Percentiles rank a stretch among this genome's conserved stretches.
Evolutionary conservation across 2,113 vertebrate species (phyloP).

Genomic region (Phodopus roborovskii): DNA sequence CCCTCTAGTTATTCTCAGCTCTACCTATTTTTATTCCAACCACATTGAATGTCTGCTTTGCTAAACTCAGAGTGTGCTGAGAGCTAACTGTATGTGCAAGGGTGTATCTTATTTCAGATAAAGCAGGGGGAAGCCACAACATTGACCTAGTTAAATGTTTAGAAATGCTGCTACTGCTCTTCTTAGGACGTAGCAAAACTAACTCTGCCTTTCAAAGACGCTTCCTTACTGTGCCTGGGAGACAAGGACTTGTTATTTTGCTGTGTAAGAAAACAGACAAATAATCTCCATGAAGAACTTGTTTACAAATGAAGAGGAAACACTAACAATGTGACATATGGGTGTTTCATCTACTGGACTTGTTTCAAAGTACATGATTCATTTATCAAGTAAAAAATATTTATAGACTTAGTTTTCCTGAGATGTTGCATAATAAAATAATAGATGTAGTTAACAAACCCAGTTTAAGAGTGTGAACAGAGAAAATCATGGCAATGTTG

Average conservation of each 20-base stretch:
- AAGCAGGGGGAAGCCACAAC: neutral
- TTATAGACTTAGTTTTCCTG: neutral
- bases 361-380: conserved; percentile 12
- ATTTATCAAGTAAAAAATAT: conserved; percentile 5
- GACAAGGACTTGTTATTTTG: neutral
- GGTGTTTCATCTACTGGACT: neutral
- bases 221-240: neutral
- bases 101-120: neutral
- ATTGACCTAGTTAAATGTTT: neutral
- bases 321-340: neutral
- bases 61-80: neutral
- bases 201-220: neutral
- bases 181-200: neutral
- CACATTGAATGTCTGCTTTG: neutral
- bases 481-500: conserved; percentile 23
- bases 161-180: neutral
- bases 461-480: conserved; percentile 16
- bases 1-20: neutral
- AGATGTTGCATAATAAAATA: neutral
- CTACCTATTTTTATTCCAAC: neutral
- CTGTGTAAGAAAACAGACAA: neutral
- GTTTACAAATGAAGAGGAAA: conserved; percentile 11
- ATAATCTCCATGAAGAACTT: neutral
- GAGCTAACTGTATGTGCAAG: neutral
- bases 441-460: neutral